Conservation (phyloP, 2,797 vertebrate species). For the Anisognathus igniventris region DNA sequence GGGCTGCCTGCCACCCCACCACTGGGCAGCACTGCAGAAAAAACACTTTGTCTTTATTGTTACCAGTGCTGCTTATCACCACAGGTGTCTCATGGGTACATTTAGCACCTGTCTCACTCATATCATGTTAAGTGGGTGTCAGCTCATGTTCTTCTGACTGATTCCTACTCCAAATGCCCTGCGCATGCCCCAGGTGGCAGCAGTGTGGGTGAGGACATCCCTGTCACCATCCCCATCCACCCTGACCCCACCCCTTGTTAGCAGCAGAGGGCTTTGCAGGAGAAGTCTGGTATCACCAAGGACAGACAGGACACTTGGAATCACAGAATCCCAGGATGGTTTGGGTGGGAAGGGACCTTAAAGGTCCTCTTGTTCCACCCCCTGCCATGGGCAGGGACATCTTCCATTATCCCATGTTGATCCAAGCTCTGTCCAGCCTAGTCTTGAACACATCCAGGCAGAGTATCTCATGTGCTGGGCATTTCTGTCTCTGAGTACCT, state of each 20-base stretch:
- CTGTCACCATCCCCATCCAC: neutral
- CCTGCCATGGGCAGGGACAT: neutral
- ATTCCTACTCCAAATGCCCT: neutral
- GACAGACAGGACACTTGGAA: neutral
- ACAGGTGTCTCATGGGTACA: neutral
- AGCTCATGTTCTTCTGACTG: neutral
- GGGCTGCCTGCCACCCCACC: neutral
- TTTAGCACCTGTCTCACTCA: neutral
- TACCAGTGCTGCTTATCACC: fast-evolving
- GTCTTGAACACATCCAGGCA: neutral
- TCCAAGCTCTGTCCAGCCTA: neutral
- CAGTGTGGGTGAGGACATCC: neutral
- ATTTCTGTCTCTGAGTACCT: neutral
- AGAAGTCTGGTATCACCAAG: neutral
- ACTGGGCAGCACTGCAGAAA: neutral
- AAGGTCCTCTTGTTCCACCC: neutral
- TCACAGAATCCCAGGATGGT: no score
- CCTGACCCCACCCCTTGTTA: neutral
- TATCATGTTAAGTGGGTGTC: neutral
- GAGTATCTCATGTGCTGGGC: neutral
- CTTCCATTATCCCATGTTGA: neutral
- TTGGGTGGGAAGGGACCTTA: neutral
- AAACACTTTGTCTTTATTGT: neutral
- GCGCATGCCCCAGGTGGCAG: neutral
- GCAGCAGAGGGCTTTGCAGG: neutral